Evolutionary conservation across 2,888 invertebrate species (phyloP).

Genomic region (Drosophila hamatofila): DNA sequence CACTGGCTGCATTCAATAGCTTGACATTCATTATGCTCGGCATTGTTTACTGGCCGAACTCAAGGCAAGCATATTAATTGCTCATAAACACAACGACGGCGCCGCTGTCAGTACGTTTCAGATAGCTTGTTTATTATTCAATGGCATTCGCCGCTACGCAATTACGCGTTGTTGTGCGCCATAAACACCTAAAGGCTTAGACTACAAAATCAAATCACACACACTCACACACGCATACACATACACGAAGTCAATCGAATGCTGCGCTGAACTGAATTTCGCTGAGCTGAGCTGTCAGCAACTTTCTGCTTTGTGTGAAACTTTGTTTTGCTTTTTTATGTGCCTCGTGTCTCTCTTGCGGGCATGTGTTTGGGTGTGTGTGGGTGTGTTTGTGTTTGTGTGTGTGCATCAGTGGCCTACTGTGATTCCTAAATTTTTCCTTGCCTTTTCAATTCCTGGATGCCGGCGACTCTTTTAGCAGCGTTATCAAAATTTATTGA

Average conservation of each 20-base stretch:
- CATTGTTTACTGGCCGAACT: constrained; percentile 34
- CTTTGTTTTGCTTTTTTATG: constrained; percentile 64
- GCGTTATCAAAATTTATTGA: constrained; percentile 83
- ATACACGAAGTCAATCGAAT: background rate
- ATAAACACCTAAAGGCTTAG: constrained; percentile 68
- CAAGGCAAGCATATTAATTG: constrained; percentile 70
- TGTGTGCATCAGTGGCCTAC: constrained; percentile 20
- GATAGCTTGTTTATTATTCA: constrained; percentile 70
- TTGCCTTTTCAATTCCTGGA: constrained; percentile 58
- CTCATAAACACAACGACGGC: constrained; percentile 58
- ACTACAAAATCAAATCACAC: constrained; percentile 31
- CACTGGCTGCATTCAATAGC: constrained; percentile 26
- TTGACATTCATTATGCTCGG: constrained; percentile 51
- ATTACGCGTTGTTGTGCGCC: constrained; percentile 62
- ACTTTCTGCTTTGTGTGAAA: constrained; percentile 48
- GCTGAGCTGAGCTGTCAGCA: constrained; percentile 69
- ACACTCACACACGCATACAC: background rate
- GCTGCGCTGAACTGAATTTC: constrained; percentile 36
- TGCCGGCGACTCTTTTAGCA: constrained; percentile 51
- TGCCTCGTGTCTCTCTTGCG: constrained; percentile 27
- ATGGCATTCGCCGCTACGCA: constrained; percentile 61
- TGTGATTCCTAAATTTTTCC: constrained; percentile 56
- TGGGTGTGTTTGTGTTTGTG: background rate
- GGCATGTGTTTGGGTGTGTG: background rate
- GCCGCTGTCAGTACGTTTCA: constrained; percentile 19